Evolutionary conservation across 2,888 invertebrate species (phyloP).

Genomic region (Tipula confusa): DNA sequence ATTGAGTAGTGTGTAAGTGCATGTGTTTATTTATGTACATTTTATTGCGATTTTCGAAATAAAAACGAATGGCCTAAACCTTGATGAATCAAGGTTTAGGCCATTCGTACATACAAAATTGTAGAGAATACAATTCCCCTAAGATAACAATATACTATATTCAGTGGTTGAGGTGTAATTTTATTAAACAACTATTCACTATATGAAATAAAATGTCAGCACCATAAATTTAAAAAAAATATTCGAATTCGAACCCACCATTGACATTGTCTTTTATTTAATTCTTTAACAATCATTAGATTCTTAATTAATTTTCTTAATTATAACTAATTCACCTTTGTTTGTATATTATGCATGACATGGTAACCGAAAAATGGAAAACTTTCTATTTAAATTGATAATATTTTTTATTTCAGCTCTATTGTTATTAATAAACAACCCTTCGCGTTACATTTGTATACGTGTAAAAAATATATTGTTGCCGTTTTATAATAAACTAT

Average conservation of each 20-base stretch:
- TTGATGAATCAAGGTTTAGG: not conserved
- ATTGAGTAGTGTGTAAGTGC: not conserved
- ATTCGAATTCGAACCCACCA: not conserved
- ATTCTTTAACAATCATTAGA: conserved; percentile 1
- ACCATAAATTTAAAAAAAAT: no score
- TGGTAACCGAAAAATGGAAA: not conserved
- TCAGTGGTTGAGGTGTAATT: no score
- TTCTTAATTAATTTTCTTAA: not conserved
- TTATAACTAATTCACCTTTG: not conserved
- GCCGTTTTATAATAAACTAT: not conserved
- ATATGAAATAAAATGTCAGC: no score
- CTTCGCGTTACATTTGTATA: not conserved
- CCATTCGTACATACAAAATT: not conserved
- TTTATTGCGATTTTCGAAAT: conserved; percentile 16
- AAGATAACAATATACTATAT: no score
- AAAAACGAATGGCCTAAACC: no score
- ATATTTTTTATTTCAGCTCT: not conserved
- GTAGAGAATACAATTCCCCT: not conserved
- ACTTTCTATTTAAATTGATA: not conserved
- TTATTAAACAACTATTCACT: no score
- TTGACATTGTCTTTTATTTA: not conserved
- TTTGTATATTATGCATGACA: not conserved
- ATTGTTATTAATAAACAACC: conserved; percentile 12
- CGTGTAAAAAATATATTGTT: not conserved
- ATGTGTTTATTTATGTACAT: not conserved